These are phyloP conservation scores for Actinia tenebrosa DNA, from an alignment of 64 coral and sea anemone species.

Conservation along the genomic window DNA sequence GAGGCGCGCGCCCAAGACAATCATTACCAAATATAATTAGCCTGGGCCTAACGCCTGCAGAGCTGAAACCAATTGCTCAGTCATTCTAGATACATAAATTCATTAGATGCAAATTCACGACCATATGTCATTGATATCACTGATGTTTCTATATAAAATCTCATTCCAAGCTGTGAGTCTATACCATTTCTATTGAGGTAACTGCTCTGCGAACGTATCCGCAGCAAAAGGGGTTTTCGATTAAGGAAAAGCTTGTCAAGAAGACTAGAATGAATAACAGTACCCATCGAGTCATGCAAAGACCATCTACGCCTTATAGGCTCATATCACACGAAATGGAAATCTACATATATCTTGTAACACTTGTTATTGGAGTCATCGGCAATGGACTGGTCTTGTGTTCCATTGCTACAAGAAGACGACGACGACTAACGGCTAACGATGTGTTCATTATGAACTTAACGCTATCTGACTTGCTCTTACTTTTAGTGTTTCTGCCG, in stretches of 20 bases:
- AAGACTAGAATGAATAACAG: conserved; percentile 22
- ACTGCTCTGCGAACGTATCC: neutral
- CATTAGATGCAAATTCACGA: neutral
- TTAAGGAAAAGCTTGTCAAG: too few species aligned
- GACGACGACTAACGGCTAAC: conserved; percentile 14
- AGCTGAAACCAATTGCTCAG: neutral
- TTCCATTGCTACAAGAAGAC: conserved; percentile 31
- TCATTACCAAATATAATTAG: neutral
- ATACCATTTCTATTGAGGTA: neutral
- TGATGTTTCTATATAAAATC: neutral
- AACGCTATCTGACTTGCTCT: conserved; percentile 39
- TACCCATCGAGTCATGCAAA: neutral
- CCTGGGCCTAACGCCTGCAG: neutral
- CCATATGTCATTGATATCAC: neutral
- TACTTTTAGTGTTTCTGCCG: conserved; percentile 38
- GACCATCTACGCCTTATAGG: too few species aligned
- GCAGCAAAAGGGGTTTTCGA: neutral
- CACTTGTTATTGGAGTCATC: conserved; percentile 33
- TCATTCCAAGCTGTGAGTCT: neutral
- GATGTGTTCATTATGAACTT: conserved; percentile 54
- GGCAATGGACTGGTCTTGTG: conserved; percentile 50
- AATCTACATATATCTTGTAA: conserved; percentile 7
- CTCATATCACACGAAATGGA: neutral
- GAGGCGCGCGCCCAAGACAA: neutral
- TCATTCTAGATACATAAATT: neutral